Percentiles rank a stretch among this genome's conserved stretches.
phyloP scores from a whole-genome alignment of 2,888 invertebrate genomes.

The Geophilus truncorum region DNA sequence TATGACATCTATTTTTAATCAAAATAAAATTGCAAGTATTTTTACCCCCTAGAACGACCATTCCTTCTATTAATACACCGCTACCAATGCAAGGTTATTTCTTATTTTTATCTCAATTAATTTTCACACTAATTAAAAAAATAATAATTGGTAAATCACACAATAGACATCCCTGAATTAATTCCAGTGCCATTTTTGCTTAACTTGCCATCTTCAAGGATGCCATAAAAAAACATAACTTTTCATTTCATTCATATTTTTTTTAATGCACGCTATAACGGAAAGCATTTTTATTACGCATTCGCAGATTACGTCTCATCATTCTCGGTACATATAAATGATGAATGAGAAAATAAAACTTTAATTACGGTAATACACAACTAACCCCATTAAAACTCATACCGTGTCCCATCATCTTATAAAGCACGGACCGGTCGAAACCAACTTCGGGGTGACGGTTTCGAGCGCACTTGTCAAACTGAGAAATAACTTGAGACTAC shows the following conservation, averaged over 20 bases:
- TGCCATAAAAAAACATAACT: background rate
- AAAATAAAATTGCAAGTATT: background rate
- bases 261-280: no score
- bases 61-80: background rate
- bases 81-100: background rate
- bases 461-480: background rate
- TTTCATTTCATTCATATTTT: background rate
- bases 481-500: background rate
- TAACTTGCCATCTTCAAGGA: background rate
- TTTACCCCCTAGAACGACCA: background rate
- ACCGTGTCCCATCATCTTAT: background rate
- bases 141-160: background rate
- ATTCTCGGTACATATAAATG: background rate
- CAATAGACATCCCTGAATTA: background rate
- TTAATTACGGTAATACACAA: background rate
- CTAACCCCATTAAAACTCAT: background rate
- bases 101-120: background rate
- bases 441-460: background rate
- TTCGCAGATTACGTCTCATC: background rate
- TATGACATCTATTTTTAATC: background rate
- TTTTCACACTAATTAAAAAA: background rate
- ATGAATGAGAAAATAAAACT: background rate
- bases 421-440: background rate
- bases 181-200: background rate
- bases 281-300: no score